phyloP scores from a whole-genome alignment of 2,888 invertebrate species.

The Tuberolachnus salignus region DNA sequence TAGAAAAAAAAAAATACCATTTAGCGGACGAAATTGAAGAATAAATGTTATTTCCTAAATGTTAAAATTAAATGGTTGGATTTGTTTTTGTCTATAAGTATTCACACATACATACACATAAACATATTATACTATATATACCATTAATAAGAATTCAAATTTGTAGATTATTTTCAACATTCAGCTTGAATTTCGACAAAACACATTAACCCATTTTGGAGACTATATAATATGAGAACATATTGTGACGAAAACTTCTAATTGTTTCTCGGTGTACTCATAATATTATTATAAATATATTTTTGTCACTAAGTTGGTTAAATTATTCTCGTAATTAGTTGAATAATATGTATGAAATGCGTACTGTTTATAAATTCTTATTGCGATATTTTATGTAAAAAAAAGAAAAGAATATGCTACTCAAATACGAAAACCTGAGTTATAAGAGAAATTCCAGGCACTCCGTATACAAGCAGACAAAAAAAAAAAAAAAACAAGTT shows the following conservation, averaged over 20 bases:
- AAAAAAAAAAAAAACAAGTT: constrained; percentile 10
- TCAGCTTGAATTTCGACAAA: constrained; percentile 7
- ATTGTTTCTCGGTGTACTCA: background rate
- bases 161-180: background rate
- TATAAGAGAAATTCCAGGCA: background rate
- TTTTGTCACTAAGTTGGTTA: background rate
- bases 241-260: constrained; percentile 23
- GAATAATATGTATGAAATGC: background rate
- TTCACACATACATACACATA: background rate
- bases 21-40: no score
- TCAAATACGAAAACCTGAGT: constrained; percentile 6
- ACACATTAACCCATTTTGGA: constrained; percentile 27
- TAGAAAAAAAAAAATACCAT: no score
- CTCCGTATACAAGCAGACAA: background rate
- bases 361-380: background rate
- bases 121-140: constrained; percentile 3
- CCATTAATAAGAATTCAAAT: constrained; percentile 12
- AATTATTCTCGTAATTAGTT: constrained; percentile 14
- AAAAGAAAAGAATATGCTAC: constrained; percentile 17
- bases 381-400: background rate
- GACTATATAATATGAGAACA: constrained; percentile 9
- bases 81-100: background rate
- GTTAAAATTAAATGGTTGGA: background rate
- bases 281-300: background rate
- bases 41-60: background rate